Base-by-base conservation (phyloP, 30 jellyfish, hydroid and myxozoan species). In the Mastigias papua region DNA sequence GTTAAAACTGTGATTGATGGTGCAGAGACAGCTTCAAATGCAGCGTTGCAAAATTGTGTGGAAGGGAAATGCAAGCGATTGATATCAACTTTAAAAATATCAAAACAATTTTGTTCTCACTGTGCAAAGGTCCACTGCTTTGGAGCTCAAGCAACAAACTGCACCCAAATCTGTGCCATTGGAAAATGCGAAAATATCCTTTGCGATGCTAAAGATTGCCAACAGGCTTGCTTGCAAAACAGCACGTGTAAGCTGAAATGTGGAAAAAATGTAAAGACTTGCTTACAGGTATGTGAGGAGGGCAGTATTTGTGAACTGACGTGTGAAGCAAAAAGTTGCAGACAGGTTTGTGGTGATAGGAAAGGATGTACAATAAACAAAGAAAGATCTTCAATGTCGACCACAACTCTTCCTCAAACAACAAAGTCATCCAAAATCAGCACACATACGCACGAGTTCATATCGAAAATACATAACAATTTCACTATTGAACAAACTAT, bases 71-170 rank as follows among this genome's bases (percentile, higher is more conserved):
- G 98, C 71, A 80, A 73, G 42, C 82, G 91, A 23, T 26, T 93
- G 29, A 68, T 72, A 30, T 85, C 97, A 11, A 69, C 88, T 9
- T 82, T 79, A 70, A 90, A 93, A 46, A 62, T 84, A 15, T 60
- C 98, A 30, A 93, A 93, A 74, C 98, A 93, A 75, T 93, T 93
- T 48, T 93, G 98, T 57, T 82, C 97, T 26, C 60, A 73, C 62
- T 93, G 98, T 79, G 74, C 79, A 17, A 76, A 78, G 63, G 76
- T 93, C 96, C 88, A 84, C 64, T 93, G 98, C 69, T 34, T 87
- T 46, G 97, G 97, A 19, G 75, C 69, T 20, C 78, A 64, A 37
- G 88, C 98, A 3, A 48, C 57, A 27, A 93, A 93, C 72, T 93
- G 98, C 75, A 93, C 98, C 26, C 98, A 93, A 49, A 78, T 76